Percentiles rank a stretch among this genome's conserved stretches.
Conservation (phyloP, 2,113 vertebrate genomes). For the Paradoxurus hermaphroditus region DNA sequence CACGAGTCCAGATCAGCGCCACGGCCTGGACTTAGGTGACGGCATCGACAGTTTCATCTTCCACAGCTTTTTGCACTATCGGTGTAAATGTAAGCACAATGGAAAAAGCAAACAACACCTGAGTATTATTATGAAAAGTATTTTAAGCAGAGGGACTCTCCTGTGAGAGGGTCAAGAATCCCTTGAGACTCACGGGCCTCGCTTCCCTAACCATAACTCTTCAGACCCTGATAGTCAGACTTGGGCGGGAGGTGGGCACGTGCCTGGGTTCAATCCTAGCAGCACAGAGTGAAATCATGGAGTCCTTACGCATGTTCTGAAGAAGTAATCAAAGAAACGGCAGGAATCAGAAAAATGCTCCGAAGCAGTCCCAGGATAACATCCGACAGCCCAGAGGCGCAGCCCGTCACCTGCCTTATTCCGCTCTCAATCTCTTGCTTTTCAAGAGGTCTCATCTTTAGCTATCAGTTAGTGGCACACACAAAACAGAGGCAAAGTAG, state of each 20-base stretch:
- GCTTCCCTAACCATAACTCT: background rate
- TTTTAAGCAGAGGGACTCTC: background rate
- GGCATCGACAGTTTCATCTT: background rate
- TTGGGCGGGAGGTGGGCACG: background rate
- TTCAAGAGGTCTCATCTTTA: background rate
- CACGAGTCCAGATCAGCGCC: background rate
- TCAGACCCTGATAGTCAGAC: background rate
- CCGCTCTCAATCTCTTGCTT: background rate
- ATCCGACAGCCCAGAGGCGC: background rate
- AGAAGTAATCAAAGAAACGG: conserved; percentile 7
- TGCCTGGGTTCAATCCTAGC: background rate
- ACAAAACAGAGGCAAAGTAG: background rate
- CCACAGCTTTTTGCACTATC: background rate
- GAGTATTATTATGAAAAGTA: background rate
- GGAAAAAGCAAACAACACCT: background rate
- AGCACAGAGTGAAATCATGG: background rate
- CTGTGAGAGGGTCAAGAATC: background rate
- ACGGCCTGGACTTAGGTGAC: background rate
- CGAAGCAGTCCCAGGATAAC: background rate
- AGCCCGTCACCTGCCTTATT: background rate
- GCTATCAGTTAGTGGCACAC: background rate
- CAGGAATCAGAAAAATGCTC: conserved; percentile 30
- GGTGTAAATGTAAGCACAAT: background rate
- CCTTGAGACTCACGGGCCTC: background rate
- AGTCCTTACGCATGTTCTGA: background rate